Evolutionary conservation across 1,140 invertebrate species (phyloP).

Genomic region (Neotoxoptera formosana): DNA sequence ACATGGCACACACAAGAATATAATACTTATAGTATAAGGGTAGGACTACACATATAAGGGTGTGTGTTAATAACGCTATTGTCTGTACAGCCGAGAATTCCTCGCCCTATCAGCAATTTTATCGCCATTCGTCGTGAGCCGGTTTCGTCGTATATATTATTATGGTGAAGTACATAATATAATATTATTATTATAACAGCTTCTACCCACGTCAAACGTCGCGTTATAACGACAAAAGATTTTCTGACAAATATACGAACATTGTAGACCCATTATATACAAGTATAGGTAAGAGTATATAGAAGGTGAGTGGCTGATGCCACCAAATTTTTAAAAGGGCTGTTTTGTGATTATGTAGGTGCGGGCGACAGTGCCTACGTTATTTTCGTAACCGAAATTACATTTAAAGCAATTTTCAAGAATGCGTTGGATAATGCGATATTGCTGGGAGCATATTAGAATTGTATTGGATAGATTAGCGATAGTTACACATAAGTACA

Average conservation of each 20-base stretch:
- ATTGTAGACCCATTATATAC: not conserved
- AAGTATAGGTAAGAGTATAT: not conserved
- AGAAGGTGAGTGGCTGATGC: not conserved
- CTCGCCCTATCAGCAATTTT: not conserved
- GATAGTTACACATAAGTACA: not conserved
- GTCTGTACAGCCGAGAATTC: not conserved
- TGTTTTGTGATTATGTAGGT: not conserved
- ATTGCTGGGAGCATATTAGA: not conserved
- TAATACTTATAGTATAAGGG: not conserved
- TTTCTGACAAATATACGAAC: not conserved
- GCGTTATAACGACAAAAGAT: not conserved
- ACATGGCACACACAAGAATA: not conserved
- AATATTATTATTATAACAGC: not conserved
- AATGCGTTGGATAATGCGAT: no score
- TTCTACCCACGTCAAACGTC: not conserved
- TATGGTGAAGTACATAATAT: not conserved
- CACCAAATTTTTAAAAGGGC: not conserved
- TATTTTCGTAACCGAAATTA: no score
- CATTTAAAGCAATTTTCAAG: no score
- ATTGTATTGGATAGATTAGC: not conserved
- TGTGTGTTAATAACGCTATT: constrained; percentile 5
- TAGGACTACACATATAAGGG: not conserved
- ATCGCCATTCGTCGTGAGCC: not conserved
- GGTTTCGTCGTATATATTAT: not conserved
- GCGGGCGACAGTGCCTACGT: no score